Evolutionary conservation across 2,888 invertebrate genomes (phyloP).

Genomic region (Acronicta leporina): DNA sequence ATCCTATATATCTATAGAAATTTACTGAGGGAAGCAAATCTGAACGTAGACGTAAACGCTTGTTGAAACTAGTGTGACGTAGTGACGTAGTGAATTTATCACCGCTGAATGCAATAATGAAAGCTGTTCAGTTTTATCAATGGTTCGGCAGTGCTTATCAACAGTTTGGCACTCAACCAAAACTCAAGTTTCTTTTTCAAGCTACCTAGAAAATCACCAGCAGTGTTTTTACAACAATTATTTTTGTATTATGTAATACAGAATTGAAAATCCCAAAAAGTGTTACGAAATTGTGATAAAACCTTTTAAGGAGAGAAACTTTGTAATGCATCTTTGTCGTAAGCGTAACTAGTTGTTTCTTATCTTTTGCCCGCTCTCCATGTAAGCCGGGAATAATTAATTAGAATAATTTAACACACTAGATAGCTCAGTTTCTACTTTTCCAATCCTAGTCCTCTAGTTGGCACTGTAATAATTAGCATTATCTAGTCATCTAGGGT

Average conservation of each 20-base stretch:
- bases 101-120: not conserved
- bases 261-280: not conserved
- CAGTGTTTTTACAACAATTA: not conserved
- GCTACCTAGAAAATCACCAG: no score
- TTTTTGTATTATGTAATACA: not conserved
- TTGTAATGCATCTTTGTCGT: not conserved
- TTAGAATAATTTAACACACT: slow-evolving; percentile 30
- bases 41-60: no score
- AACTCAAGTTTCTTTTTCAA: not conserved
- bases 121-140: not conserved
- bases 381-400: slow-evolving; percentile 21
- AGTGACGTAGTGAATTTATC: no score
- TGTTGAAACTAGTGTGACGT: no score
- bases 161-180: not conserved
- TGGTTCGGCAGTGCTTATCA: not conserved
- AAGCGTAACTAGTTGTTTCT: slow-evolving; percentile 4
- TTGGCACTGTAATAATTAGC: slow-evolving; percentile 20
- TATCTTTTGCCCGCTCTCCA: slow-evolving; percentile 16
- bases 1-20: no score
- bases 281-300: not conserved
- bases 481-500: slow-evolving; percentile 21
- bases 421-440: slow-evolving; percentile 21
- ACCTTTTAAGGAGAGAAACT: slow-evolving; percentile 12
- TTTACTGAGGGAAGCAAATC: no score
- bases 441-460: slow-evolving; percentile 31